These are phyloP conservation scores for Neosalanx taihuensis DNA, from an alignment of 2,797 vertebrate genomes.

Conservation along the genomic window DNA sequence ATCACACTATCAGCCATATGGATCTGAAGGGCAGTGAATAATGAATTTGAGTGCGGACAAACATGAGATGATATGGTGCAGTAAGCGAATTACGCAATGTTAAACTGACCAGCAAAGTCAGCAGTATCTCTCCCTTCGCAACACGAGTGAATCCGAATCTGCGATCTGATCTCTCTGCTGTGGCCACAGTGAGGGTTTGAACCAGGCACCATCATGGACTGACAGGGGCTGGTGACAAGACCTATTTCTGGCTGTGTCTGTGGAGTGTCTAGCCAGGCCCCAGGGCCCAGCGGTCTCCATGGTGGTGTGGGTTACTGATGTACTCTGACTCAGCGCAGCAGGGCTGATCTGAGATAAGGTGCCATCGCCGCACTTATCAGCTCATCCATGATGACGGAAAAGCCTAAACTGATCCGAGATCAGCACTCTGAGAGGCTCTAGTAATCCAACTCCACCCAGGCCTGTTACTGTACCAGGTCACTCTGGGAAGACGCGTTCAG, in stretches of 20 bases:
- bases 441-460: too few species aligned
- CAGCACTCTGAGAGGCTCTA: too few species aligned
- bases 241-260: neutral
- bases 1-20: conserved; percentile 7
- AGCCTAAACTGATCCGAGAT: neutral
- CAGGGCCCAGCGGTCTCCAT: neutral
- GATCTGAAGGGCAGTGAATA: conserved; percentile 19
- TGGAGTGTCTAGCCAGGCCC: neutral
- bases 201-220: too few species aligned
- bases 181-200: too few species aligned
- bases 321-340: neutral
- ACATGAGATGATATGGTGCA: neutral
- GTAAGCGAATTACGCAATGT: neutral
- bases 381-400: neutral
- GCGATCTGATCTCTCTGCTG: too few species aligned
- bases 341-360: neutral
- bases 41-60: neutral
- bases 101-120: too few species aligned
- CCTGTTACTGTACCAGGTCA: neutral
- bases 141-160: too few species aligned
- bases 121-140: too few species aligned
- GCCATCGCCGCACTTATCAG: neutral
- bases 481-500: neutral
- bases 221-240: neutral
- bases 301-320: neutral